Evolutionary conservation across 2,797 vertebrate species (phyloP), one percentile per base, ranked within the genome.

Genomic region (Bovichtus variegatus): DNA sequence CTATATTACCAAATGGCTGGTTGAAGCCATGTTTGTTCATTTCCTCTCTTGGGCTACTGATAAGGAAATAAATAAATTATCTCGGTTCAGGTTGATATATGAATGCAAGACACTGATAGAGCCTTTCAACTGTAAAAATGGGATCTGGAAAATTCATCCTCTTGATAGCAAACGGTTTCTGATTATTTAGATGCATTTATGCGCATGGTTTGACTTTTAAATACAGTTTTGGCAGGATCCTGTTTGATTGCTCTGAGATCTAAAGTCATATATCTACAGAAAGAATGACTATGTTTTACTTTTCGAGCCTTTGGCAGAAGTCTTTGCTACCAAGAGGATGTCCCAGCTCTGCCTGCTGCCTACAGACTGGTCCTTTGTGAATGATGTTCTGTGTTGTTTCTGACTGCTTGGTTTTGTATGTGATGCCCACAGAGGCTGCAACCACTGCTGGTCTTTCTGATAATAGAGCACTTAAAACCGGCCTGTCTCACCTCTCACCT

Each of bases 91-190:
- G 93, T 92, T 91, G 92, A 89, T 86, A 86, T 69, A 89, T 90
- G 90, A 95, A 93, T 95, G 93, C 91, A 93, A 94, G 91, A 89
- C 93, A 94, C 92, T 94, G 92, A 92, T 76, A 34, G 92, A 92
- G 94, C 93, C 92, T 95, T 95, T 90, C 51, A 89, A 88, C 82
- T 90, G 80, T 89, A 71, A 78, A 86, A 83, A 80, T 54, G 78
- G 82, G 77, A 87, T 83, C 82, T 87, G 83, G 85, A 74, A 79
- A 86, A 66, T 77, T 43, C 71, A 65, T 71, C 81, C 87, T 92
- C 88, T 85, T 76, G 63, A 63, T 64, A 83, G 82, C 78, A 88
- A 88, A 82, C 15, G 0, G 4, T 61, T 50, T 71, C 18, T 41
- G 29, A 72, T 71, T 40, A 4, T 58, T 58, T 25, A 25, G 19